phyloP scores from a whole-genome alignment of 2,888 invertebrate genomes.

The Cheilosia grossa region DNA sequence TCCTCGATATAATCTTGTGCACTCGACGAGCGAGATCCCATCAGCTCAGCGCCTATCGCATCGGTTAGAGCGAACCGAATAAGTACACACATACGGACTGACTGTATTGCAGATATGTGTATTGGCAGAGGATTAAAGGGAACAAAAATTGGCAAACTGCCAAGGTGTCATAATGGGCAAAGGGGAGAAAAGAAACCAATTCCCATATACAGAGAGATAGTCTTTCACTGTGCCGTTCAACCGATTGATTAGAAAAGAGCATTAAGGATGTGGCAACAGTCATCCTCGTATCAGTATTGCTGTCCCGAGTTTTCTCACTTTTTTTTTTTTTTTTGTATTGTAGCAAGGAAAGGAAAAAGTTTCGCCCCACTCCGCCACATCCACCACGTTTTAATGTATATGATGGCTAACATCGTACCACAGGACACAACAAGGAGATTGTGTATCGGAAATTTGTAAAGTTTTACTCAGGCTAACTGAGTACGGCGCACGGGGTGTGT shows the following conservation, averaged over 20 bases:
- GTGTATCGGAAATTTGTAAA: conserved; percentile 71
- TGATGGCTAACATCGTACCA: conserved; percentile 32
- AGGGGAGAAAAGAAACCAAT: conserved; percentile 55
- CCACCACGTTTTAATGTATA: conserved; percentile 40
- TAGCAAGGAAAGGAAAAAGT: background rate
- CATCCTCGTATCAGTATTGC: conserved; percentile 64
- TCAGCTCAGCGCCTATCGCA: conserved; percentile 33
- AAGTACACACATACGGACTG: background rate
- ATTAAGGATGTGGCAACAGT: conserved; percentile 73
- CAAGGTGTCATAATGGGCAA: conserved; percentile 51
- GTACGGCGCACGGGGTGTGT: conserved; percentile 1
- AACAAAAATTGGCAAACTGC: conserved; percentile 63
- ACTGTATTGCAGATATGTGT: conserved; percentile 51
- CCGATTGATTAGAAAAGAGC: conserved; percentile 75
- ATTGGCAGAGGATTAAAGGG: conserved; percentile 55
- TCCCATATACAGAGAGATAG: conserved; percentile 31
- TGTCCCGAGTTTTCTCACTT: conserved; percentile 31
- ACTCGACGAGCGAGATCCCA: conserved; percentile 30
- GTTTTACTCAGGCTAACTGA: conserved; percentile 44
- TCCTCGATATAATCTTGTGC: conserved; percentile 72
- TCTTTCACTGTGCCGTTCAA: conserved; percentile 59
- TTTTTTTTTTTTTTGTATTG: background rate
- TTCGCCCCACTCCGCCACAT: conserved; percentile 17
- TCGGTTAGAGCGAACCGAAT: background rate
- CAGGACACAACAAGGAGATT: conserved; percentile 55